phyloP scores from a whole-genome alignment of 2,113 vertebrate species.

The Gallinago undulata region DNA sequence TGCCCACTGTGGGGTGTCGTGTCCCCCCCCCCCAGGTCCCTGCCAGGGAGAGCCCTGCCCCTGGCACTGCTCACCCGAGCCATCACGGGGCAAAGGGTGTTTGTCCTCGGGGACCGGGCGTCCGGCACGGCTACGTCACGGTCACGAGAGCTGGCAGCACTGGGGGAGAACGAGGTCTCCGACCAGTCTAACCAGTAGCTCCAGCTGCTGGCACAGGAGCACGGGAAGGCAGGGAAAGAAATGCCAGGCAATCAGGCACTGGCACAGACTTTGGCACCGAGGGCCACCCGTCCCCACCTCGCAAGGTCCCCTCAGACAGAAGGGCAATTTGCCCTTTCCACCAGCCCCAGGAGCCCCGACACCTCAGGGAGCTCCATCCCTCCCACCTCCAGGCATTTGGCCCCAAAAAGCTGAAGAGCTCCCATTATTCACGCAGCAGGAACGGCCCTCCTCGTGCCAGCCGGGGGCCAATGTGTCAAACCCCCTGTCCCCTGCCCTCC shows the following conservation, averaged over 20 bases:
- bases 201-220: background rate
- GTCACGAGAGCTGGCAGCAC: background rate
- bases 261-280: background rate
- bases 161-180: background rate
- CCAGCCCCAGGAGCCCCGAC: background rate
- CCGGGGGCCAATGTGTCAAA: background rate
- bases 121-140: background rate
- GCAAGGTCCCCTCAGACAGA: background rate
- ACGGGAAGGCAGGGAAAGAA: background rate
- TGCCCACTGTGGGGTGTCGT: accelerated
- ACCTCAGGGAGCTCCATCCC: background rate
- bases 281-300: accelerated
- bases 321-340: background rate
- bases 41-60: background rate
- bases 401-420: background rate
- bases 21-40: background rate
- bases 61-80: accelerated
- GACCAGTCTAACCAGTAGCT: constrained; percentile 54
- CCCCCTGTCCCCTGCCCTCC: background rate
- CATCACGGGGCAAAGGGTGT: background rate
- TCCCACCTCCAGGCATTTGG: background rate
- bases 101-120: background rate
- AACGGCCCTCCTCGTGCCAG: background rate
- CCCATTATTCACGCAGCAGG: background rate
- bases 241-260: accelerated